These are phyloP conservation scores for Anarhynchus alexandrinus DNA, from an alignment of 2,113 vertebrate species.

Conservation along the genomic window DNA sequence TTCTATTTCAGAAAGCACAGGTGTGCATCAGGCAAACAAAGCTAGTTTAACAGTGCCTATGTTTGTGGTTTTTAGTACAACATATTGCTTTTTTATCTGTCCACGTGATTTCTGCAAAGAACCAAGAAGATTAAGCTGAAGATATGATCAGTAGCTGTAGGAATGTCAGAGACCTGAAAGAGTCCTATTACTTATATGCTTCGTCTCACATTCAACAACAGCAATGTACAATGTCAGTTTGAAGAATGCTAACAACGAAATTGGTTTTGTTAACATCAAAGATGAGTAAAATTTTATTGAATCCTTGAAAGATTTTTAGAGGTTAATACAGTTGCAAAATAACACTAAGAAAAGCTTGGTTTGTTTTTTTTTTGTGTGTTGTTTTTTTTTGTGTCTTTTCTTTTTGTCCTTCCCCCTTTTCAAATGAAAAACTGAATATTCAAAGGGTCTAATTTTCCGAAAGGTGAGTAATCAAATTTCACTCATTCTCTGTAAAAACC, in stretches of 20 bases:
- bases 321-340: not conserved
- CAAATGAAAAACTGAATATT: not conserved
- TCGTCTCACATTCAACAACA: not conserved
- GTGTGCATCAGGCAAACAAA: not conserved
- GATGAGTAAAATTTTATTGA: not conserved
- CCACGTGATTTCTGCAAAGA: not conserved
- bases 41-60: not conserved
- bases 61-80: not conserved
- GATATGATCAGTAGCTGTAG: not conserved
- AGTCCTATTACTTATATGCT: not conserved
- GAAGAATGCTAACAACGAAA: not conserved
- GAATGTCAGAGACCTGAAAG: not conserved
- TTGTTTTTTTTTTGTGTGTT: not conserved
- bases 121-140: not conserved
- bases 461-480: not conserved
- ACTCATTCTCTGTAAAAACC: not conserved
- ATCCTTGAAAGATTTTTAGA: not conserved
- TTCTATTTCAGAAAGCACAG: not conserved
- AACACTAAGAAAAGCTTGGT: not conserved
- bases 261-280: not conserved
- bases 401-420: not conserved
- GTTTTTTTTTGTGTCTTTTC: accelerated
- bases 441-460: not conserved
- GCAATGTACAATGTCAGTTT: not conserved
- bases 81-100: not conserved